Base-by-base conservation (phyloP, 2,113 vertebrate species). In the Sigmodon hispidus region DNA sequence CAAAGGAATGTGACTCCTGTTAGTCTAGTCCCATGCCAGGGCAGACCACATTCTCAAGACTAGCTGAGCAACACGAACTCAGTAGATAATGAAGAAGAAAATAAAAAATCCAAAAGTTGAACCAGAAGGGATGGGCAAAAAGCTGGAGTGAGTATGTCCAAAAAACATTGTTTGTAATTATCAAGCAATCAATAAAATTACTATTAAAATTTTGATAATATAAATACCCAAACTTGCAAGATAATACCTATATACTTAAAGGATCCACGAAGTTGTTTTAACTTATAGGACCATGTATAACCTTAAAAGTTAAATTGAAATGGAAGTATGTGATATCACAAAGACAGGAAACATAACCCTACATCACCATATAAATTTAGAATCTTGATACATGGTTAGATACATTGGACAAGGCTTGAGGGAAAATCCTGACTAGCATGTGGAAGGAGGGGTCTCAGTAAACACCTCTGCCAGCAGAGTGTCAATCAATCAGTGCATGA, bases 181-280 rank as follows among this genome's bases (percentile, higher is more conserved):
- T 79, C 48, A 52, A 79, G 52, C 48, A 52, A 79, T 79, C 36
- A 36, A 5, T 36, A 55, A 79, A 55, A 22, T 12, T 79, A 79
- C 15, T 55, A 50, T 52, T 34, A 55, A 55, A 79, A 55, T 55
- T 55, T 55, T 36, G 91, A 97, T 96, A 98, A 98, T 98, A 98
- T 97, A 98, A 95, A 96, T 91, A 97, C 97, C 97, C 89, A 98
- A 98, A 98, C 98, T 95, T 98, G 98, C 97, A 98, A 98, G 98
- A 98, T 83, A 97, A 96, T 88, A 93, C 69, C 91, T 97, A 97
- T 97, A 96, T 94, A 97, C 97, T 96, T 97, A 95, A 97, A 97
- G 77, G 93, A 96, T 10, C 26, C 79, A 97, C 92, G 94, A 94
- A 97, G 91, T 96, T 92, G 93, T 97, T 94, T 97, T 97, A 97